Evolutionary conservation across 2,113 vertebrate genomes (phyloP).

Genomic region (Dasyornis broadbenti): DNA sequence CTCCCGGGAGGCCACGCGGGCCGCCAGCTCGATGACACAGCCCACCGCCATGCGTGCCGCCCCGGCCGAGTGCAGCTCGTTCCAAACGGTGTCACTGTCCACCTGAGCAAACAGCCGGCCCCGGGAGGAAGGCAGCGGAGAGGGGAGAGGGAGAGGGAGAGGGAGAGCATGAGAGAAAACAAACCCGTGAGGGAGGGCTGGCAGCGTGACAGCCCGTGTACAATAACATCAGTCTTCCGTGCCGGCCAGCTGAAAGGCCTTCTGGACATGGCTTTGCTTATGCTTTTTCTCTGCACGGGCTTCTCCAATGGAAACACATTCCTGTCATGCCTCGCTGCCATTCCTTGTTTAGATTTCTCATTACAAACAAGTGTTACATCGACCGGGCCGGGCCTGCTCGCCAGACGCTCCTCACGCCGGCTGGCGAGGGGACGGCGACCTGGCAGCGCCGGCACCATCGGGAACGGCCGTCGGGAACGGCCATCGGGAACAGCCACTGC

Average conservation of each 20-base stretch:
- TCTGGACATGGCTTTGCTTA: slow-evolving; percentile 87
- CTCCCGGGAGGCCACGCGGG: slow-evolving; percentile 82
- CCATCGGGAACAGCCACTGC: background rate
- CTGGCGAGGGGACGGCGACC: slow-evolving; percentile 44
- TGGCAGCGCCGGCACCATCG: background rate
- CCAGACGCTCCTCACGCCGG: slow-evolving; percentile 52
- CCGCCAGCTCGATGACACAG: slow-evolving; percentile 87
- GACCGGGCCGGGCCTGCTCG: slow-evolving; percentile 73
- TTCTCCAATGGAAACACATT: slow-evolving; percentile 99
- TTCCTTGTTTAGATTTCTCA: slow-evolving; percentile 97
- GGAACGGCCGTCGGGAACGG: background rate
- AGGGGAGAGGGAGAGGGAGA: slow-evolving; percentile 50
- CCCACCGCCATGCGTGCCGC: slow-evolving; percentile 83
- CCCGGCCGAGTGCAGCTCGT: slow-evolving; percentile 82
- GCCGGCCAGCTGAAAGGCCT: slow-evolving; percentile 85
- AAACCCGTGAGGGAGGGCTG: slow-evolving; percentile 87
- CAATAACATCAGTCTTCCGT: slow-evolving; percentile 98
- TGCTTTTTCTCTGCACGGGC: slow-evolving; percentile 80
- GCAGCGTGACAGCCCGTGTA: slow-evolving; percentile 86
- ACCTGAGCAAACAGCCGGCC: slow-evolving; percentile 95
- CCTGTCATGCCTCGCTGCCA: slow-evolving; percentile 96
- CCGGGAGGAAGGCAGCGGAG: slow-evolving; percentile 57
- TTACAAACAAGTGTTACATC: slow-evolving; percentile 92
- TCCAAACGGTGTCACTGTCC: slow-evolving; percentile 95
- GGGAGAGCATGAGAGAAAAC: slow-evolving; percentile 74